phyloP scores from a whole-genome alignment of 2,888 invertebrate species.

The Oeneis ivallda region DNA sequence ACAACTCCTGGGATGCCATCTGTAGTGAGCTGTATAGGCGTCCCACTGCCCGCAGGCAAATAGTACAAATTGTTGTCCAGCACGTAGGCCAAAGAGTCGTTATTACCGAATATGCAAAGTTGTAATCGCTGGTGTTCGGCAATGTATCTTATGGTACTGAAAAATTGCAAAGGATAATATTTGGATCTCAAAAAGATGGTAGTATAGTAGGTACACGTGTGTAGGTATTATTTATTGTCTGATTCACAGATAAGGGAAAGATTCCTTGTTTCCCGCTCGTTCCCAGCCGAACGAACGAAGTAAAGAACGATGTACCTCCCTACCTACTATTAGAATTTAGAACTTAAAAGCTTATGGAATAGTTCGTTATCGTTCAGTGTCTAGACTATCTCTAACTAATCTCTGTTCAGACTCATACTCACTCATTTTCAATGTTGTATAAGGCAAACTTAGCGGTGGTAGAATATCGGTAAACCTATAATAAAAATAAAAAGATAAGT shows the following conservation, averaged over 20 bases:
- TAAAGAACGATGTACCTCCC: no score
- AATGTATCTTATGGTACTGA: conserved; percentile 64
- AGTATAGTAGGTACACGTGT: no score
- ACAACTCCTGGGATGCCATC: conserved; percentile 84
- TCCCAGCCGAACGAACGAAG: no score
- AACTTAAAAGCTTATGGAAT: no score
- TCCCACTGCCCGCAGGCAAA: conserved; percentile 58
- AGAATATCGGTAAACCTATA: conserved; percentile 86
- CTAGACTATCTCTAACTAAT: no score
- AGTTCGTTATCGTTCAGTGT: no score
- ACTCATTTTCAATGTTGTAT: conserved; percentile 80
- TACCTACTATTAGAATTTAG: no score
- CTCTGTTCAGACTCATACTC: conserved; percentile 52
- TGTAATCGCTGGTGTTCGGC: conserved; percentile 82
- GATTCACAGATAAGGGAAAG: no score
- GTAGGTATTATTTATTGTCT: no score
- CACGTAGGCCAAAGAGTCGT: conserved; percentile 83
- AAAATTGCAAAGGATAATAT: conserved; percentile 18
- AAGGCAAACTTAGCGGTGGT: conserved; percentile 83
- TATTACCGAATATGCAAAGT: conserved; percentile 82
- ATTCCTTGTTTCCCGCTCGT: no score
- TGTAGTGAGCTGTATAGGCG: conserved; percentile 78
- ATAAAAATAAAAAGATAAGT: conserved; percentile 36
- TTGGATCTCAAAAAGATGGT: conserved; percentile 17
- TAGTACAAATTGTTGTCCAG: conserved; percentile 86